phyloP scores from a whole-genome alignment of 2,888 invertebrate genomes.

The Palloptera scutellata region DNA sequence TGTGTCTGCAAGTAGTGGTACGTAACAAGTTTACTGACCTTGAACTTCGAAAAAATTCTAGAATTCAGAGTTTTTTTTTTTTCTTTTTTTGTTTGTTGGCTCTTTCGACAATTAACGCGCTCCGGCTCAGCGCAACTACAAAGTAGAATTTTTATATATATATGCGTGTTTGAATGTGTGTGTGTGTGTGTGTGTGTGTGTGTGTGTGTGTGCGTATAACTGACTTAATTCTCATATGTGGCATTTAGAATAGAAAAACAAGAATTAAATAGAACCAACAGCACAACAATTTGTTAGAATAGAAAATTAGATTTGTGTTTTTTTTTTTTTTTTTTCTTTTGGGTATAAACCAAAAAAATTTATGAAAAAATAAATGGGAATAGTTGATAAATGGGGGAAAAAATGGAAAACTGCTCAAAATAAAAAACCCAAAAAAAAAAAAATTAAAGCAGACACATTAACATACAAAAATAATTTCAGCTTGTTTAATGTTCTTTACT shows the following conservation, averaged over 20 bases:
- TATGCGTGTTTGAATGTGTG: constrained; percentile 32
- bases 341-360: not conserved
- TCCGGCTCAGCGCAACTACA: not conserved
- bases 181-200: not conserved
- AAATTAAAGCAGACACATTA: constrained; percentile 19
- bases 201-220: constrained; percentile 34
- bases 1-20: constrained; percentile 27
- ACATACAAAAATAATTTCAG: constrained; percentile 23
- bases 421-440: not conserved
- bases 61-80: constrained; percentile 9
- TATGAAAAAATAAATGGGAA: not conserved
- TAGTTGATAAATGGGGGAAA: no score
- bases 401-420: no score
- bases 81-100: not conserved
- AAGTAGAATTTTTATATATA: not conserved
- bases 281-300: constrained; percentile 2
- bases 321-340: not conserved
- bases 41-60: constrained; percentile 54
- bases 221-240: not conserved
- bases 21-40: constrained; percentile 61
- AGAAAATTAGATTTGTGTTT: not conserved
- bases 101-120: no score
- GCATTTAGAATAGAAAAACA: not conserved
- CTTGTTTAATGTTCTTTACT: not conserved
- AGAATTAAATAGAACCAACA: not conserved